Evolutionary conservation across 2,888 invertebrate genomes (phyloP), one percentile per base, ranked within the genome.

Genomic region (Teleogryllus oceanicus): DNA sequence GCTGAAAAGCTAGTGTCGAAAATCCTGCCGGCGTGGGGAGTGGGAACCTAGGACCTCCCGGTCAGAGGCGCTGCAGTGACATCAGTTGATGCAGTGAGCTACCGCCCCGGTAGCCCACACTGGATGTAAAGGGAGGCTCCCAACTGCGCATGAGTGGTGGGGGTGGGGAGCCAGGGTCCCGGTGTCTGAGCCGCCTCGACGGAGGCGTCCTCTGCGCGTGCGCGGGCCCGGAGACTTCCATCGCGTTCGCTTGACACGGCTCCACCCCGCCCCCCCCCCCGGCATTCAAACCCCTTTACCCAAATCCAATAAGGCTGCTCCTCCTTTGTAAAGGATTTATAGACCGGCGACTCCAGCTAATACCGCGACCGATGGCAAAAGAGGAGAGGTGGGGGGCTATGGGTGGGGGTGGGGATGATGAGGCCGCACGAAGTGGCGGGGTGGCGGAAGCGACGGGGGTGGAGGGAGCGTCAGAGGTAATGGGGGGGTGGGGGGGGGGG

Each of bases 281-380:
- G 11, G 62, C 13, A 62, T 62, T 62, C 62, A 62, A n/a, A 62
- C 13, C 62, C 62, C 62, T 62, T 62, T 62, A 62, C 62, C 62
- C 16, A 62, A 62, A 62, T 62, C 62, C 62, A 62, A 62, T 62
- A 62, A 62, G 62, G 62, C 62, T 62, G 16, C 62, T 62, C 13
- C n/a, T 62, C 62, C 62, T 62, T 62, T 62, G 62, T 62, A 62
- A 62, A 62, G 62, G 62, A 62, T 62, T 62, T 62, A 62, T 62
- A 62, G 62, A n/a, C 16, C 62, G 62, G 62, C 16, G n/a, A n/a
- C 62, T 13, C 16, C 16, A 62, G 62, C 62, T 62, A 62, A 62
- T 62, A 62, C 62, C 62, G 62, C 62, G 62, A 62, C 62, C 62
- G 62, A 62, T 1, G 62, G n/a, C 62, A 37, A 37, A 37, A 37